These are phyloP conservation scores for Teleogryllus oceanicus DNA, from an alignment of 2,888 invertebrate genomes.

Conservation along the genomic window DNA sequence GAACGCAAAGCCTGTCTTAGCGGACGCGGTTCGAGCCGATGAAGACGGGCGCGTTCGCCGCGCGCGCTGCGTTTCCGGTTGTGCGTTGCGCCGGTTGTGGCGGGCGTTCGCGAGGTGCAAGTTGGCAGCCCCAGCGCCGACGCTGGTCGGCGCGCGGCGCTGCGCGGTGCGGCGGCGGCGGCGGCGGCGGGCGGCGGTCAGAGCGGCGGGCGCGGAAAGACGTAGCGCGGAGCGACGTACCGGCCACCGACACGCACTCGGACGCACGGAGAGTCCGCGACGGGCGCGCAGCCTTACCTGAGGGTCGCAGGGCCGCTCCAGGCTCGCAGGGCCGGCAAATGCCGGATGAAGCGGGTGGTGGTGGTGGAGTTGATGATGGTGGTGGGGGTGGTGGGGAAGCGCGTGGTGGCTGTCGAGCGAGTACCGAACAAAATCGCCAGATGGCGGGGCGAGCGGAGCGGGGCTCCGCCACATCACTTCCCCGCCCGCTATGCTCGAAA, in stretches of 20 bases:
- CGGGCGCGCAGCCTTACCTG: neutral
- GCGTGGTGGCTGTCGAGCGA: slow-evolving; percentile 1
- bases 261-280: too few species aligned
- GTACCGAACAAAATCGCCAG: slow-evolving; percentile 18
- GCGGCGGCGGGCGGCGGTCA: neutral
- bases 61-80: too few species aligned
- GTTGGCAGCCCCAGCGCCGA: too few species aligned
- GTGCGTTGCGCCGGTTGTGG: too few species aligned
- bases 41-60: too few species aligned
- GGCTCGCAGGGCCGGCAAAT: neutral
- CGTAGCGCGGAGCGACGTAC: too few species aligned
- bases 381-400: neutral
- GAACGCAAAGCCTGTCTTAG: too few species aligned
- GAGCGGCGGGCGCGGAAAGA: neutral
- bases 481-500: neutral
- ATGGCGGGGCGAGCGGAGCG: neutral
- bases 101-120: too few species aligned
- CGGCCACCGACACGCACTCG: too few species aligned
- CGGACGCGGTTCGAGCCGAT: too few species aligned
- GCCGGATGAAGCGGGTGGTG: slow-evolving; percentile 6
- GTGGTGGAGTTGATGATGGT: neutral
- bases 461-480: neutral
- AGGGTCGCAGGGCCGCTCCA: slow-evolving; percentile 9
- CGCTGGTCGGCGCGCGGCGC: neutral
- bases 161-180: neutral